These are phyloP conservation scores for Athripsodes cinereus DNA, from an alignment of 2,888 invertebrate species.

Conservation along the genomic window DNA sequence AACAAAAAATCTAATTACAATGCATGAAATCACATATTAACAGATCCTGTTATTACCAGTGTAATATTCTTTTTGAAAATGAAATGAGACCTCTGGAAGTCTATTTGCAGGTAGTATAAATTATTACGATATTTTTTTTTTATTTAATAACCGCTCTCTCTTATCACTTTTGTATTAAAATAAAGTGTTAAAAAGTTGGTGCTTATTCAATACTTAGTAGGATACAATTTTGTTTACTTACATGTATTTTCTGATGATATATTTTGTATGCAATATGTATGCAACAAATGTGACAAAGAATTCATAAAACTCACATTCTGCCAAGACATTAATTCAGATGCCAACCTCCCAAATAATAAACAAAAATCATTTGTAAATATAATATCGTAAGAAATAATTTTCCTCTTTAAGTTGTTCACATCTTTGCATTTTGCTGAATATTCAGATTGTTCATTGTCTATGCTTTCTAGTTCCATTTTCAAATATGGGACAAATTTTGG, in stretches of 20 bases:
- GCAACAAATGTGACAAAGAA: slow-evolving; percentile 40
- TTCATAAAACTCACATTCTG: slow-evolving; percentile 42
- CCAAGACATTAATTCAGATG: slow-evolving; percentile 44
- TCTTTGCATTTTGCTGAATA: slow-evolving; percentile 31
- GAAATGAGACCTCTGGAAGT: no score
- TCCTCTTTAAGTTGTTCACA: slow-evolving; percentile 33
- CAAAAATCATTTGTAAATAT: slow-evolving; percentile 40
- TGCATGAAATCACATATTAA: no score
- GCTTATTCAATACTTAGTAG: no score
- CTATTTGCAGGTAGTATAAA: no score
- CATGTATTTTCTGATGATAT: slow-evolving; percentile 40
- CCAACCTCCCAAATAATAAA: slow-evolving; percentile 39
- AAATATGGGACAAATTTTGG: slow-evolving; percentile 40
- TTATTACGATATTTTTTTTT: no score
- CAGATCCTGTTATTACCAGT: no score
- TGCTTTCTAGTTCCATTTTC: slow-evolving; percentile 37
- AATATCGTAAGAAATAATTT: slow-evolving; percentile 38
- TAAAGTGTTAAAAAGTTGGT: no score
- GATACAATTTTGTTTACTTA: no score
- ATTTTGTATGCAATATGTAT: slow-evolving; percentile 38
- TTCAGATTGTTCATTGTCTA: slow-evolving; percentile 39
- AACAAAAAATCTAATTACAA: no score
- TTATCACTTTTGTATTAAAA: neutral
- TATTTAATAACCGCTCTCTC: no score
- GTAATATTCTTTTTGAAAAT: no score